These are phyloP conservation scores for Allolobophora icterica DNA, from an alignment of 2,888 invertebrate species.

Conservation along the genomic window DNA sequence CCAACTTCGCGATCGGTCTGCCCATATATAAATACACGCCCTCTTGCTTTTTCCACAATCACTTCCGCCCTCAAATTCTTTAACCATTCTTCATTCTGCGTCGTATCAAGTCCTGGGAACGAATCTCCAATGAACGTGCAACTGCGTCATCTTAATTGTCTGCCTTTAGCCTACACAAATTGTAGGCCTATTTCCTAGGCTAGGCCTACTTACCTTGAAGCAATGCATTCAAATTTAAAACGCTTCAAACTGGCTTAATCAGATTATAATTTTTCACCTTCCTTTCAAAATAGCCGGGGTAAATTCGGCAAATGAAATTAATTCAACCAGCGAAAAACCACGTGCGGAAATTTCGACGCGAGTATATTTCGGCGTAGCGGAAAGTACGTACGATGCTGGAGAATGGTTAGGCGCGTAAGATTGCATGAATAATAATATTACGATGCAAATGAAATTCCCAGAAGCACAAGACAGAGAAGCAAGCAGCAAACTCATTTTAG, in stretches of 20 bases:
- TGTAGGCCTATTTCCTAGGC: too few species aligned
- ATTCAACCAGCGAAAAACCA: background rate
- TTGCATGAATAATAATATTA: background rate
- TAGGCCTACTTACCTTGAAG: background rate
- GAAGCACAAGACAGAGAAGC: too few species aligned
- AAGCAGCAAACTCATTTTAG: too few species aligned
- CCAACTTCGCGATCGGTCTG: background rate
- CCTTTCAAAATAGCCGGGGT: background rate
- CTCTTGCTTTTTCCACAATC: background rate
- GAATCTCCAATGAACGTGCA: background rate
- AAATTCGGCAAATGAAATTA: too few species aligned
- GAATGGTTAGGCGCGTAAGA: background rate
- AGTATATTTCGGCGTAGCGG: background rate
- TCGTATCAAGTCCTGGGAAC: background rate
- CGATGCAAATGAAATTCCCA: too few species aligned
- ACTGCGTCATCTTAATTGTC: too few species aligned
- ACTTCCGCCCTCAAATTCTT: background rate
- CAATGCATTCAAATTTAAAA: background rate
- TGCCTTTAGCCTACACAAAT: too few species aligned
- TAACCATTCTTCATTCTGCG: background rate
- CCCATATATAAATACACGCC: too few species aligned
- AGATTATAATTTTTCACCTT: background rate
- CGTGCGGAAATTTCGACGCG: background rate
- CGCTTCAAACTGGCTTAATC: background rate
- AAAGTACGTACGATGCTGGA: background rate